Evolutionary conservation across 2,797 vertebrate species (phyloP).

Genomic region (Synaphobranchus kaupii): DNA sequence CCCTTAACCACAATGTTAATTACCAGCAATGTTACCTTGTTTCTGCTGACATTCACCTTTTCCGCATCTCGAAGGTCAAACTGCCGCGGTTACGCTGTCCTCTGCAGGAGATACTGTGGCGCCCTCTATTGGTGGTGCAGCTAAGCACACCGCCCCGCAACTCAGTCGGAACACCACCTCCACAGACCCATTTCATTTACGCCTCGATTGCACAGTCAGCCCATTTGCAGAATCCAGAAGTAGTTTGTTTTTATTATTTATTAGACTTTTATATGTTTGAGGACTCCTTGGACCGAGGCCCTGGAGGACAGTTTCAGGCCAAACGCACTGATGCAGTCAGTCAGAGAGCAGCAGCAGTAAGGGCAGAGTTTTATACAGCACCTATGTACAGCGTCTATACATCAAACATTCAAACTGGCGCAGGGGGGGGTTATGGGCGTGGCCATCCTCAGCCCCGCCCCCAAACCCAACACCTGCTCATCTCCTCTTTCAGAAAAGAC

Average conservation of each 20-base stretch:
- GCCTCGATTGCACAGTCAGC: constrained; percentile 34
- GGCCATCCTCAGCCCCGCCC: constrained; percentile 38
- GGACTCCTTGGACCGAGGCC: constrained; percentile 68
- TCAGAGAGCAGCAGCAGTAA: constrained; percentile 72
- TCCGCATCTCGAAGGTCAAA: background rate
- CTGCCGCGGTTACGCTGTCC: background rate
- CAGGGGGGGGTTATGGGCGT: constrained; percentile 53
- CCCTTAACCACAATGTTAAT: background rate
- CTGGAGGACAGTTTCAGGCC: constrained; percentile 66
- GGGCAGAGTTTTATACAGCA: constrained; percentile 77
- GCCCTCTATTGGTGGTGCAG: constrained; percentile 31
- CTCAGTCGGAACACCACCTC: background rate
- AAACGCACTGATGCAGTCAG: constrained; percentile 73
- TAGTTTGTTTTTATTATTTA: constrained; percentile 33
- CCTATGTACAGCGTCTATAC: constrained; percentile 85
- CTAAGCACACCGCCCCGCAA: background rate
- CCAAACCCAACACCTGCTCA: constrained; percentile 18
- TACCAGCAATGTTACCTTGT: background rate
- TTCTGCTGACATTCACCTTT: background rate
- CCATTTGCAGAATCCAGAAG: constrained; percentile 55
- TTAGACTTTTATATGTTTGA: constrained; percentile 67
- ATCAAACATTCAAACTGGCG: constrained; percentile 75
- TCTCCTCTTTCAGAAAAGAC: background rate
- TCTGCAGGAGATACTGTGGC: constrained; percentile 19
- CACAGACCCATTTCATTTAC: background rate